Conservation (phyloP, 1,140 invertebrate genomes). For the Drosophila triauraria region DNA sequence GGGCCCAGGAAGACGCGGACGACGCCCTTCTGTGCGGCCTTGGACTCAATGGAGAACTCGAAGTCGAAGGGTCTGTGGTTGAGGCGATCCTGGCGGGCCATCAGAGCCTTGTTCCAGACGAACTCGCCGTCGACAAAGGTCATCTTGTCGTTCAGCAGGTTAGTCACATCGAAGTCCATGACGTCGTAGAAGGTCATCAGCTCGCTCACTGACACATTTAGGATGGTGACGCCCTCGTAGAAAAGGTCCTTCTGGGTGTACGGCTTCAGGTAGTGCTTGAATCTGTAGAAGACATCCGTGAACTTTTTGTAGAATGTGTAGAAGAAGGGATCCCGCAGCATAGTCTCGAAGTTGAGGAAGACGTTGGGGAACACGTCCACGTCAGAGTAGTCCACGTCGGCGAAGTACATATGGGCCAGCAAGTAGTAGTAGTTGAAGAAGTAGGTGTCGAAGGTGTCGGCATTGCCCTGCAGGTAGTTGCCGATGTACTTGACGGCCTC, state of each 20-base stretch:
- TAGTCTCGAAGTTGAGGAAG: slow-evolving; percentile 5
- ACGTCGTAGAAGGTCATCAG: slow-evolving; percentile 1
- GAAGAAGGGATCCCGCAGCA: slow-evolving; percentile 8
- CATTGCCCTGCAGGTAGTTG: slow-evolving; percentile 6
- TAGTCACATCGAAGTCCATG: slow-evolving; percentile 2
- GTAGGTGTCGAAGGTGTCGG: neutral
- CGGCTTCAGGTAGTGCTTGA: slow-evolving; percentile 4
- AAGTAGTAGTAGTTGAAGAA: slow-evolving; percentile 4
- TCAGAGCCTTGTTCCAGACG: slow-evolving; percentile 5
- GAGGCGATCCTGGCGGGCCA: slow-evolving; percentile 3
- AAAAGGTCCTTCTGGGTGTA: neutral
- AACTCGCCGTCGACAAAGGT: neutral
- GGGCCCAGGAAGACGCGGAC: slow-evolving; percentile 2
- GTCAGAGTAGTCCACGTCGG: neutral
- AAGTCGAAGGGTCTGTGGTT: slow-evolving; percentile 5
- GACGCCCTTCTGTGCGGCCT: neutral
- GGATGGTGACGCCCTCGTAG: neutral
- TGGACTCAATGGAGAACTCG: slow-evolving; percentile 1
- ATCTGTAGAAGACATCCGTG: neutral
- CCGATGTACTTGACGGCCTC: slow-evolving; percentile 5
- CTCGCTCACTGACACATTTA: neutral
- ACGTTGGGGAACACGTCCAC: slow-evolving; percentile 1
- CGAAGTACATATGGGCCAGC: slow-evolving; percentile 11
- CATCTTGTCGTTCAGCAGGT: slow-evolving; percentile 6
- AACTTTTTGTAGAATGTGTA: slow-evolving; percentile 5